Base-by-base conservation (phyloP, 2,797 vertebrate species). In the Cirrhinus molitorella region DNA sequence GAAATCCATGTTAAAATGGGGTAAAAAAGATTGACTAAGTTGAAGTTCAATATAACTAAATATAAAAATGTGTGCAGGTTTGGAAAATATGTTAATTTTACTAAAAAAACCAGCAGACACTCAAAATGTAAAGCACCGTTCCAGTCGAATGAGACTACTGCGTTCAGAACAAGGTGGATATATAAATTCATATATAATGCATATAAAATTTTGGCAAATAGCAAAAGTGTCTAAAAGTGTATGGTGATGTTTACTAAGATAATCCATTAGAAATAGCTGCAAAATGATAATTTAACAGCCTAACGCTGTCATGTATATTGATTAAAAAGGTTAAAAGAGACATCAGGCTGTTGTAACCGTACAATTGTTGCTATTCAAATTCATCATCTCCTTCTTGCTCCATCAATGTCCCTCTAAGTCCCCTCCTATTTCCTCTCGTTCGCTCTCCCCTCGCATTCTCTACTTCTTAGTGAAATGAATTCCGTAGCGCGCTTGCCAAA, bases 401-500 rank as follows among this genome's bases (percentile, higher is more conserved):
- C 84, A 88, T 76, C 71, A 77, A 74, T 79, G 16, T 83, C 85
- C 37, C 87, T 89, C 81, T 59, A 37, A 63, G 49, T 79, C 63
- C 81, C 90, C 87, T 85, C 90, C 92, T 91, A 88, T 86, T 91
- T 92, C 88, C 90, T 88, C 91, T 80, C 31, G 83, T 84, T 85
- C 80, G 86, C 88, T 89, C 87, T 76, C 53, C 75, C 53, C 79
- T 87, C 16, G 74, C 84, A 81, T 86, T 88, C 85, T 87, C 79
- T 57, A 75, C 83, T 87, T 94, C 92, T 94, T 93, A 93, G 91
- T 90, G 91, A 94, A 93, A 93, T 93, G 89, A 93, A 94, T 94
- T 95, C 93, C 90, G 88, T 89, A 90, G 71, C 92, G 89, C 90
- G 88, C 93, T 92, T 93, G 93, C 92, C 92, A 92, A 94, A 89